phyloP scores from a whole-genome alignment of 2,888 invertebrate species.

The Doris montereyensis region DNA sequence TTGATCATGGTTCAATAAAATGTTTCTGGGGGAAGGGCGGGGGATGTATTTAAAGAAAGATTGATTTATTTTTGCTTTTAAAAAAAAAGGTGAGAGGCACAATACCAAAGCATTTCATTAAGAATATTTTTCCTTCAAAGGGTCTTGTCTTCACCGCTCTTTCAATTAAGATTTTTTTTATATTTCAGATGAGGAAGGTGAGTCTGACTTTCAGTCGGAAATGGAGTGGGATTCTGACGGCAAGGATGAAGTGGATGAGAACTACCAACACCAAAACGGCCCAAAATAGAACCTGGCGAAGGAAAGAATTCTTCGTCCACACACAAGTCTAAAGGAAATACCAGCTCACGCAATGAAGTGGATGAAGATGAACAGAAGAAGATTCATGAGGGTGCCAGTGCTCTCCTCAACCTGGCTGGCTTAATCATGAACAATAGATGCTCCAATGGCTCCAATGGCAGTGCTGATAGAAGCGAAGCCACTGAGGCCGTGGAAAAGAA shows the following conservation, averaged over 20 bases:
- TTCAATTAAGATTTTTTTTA: too few species aligned
- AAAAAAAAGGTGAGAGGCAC: too few species aligned
- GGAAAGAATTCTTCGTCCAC: too few species aligned
- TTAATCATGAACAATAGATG: conserved; percentile 71
- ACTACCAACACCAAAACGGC: conserved; percentile 41
- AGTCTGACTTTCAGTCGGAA: conserved; percentile 47
- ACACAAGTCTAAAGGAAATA: too few species aligned
- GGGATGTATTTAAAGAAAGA: too few species aligned
- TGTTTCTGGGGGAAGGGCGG: too few species aligned
- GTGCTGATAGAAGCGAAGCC: neutral
- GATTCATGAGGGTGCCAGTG: conserved; percentile 85
- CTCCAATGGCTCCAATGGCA: neutral
- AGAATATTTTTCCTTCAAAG: too few species aligned
- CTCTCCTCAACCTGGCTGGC: conserved; percentile 83
- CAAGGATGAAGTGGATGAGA: conserved; percentile 61
- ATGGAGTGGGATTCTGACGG: conserved; percentile 52
- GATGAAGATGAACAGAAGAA: conserved; percentile 73
- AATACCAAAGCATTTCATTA: too few species aligned
- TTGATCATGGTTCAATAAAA: too few species aligned
- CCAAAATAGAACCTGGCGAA: conserved; percentile 22
- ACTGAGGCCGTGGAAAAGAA: neutral
- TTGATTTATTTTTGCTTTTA: too few species aligned
- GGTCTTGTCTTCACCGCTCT: too few species aligned
- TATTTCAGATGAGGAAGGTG: conserved; percentile 39
- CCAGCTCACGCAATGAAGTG: conserved; percentile 39